Evolutionary conservation across 30 jellyfish, hydroid and myxozoan species (phyloP), one percentile per base, ranked within the genome.

Genomic region (Turritopsis dohrnii): DNA sequence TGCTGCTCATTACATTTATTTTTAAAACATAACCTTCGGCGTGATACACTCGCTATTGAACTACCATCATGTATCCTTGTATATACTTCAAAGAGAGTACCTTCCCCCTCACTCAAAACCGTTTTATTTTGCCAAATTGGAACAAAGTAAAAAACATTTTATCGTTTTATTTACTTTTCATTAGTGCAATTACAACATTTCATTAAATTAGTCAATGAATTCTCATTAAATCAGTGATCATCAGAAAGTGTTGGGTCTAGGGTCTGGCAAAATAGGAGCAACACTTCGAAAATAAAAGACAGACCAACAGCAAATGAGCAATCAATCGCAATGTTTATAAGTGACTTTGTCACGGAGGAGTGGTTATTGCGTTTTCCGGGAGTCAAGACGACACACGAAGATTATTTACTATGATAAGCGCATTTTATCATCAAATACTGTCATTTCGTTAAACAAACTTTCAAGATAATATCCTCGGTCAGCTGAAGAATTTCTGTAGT

Each of bases 281-380:
- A 69, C 77, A 69, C 30, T 27, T 8, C 77, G 30, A 69, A 0
- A 23, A 69, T 69, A 69, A 69, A 69, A 69, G 28, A 0, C 77
- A 69, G 77, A 69, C 77, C 0, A 60, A 18, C 77, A 21, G 77
- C 77, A 69, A 69, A 69, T 69, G 77, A 69, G 77, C 77, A 69
- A 27, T 69, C 5, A 13, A 41, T 41, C n/a, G n/a, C n/a, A n/a
- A 41, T 41, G 60, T 41, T 41, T 41, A 41, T 13, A 41, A 41
- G 13, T n/a, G n/a, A n/a, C n/a, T 60, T 9, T 69, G 77, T 69
- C 77, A 60, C 30, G 22, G 22, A 69, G 77, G 77, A 69, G 77
- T 69, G 77, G 77, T 69, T 69, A n/a, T 7, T 69, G 31, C n/a
- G 28, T 69, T 69, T n/a, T 69, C 77, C 77, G 28, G 28, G 77